Percentiles rank a stretch among this genome's conserved stretches.
Conservation (phyloP, 2,113 vertebrate genomes). For the Tretioscincus oriximinensis region DNA sequence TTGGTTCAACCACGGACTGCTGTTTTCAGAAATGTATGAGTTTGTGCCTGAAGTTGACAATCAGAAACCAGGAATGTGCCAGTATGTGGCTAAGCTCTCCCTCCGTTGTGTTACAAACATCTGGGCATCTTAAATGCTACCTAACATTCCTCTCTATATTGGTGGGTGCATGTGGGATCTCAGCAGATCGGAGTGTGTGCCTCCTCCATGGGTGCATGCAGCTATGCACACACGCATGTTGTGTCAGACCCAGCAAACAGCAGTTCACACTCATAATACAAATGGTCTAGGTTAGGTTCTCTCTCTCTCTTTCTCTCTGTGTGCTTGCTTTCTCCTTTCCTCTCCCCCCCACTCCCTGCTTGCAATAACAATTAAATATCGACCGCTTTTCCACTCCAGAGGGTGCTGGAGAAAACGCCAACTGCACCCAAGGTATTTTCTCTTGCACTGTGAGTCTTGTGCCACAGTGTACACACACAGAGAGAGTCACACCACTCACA, state of each 20-base stretch:
- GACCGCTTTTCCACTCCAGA: constrained; percentile 84
- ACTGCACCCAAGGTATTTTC: constrained; percentile 69
- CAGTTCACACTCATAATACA: not conserved
- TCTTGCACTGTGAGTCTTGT: constrained; percentile 34
- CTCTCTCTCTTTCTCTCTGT: not conserved
- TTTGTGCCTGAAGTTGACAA: not conserved
- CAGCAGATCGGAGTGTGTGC: not conserved
- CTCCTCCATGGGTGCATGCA: not conserved
- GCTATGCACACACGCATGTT: not conserved
- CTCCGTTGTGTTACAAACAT: not conserved
- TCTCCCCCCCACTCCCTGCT: constrained; percentile 86
- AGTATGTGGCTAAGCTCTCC: not conserved
- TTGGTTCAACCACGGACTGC: not conserved
- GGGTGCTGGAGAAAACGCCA: constrained; percentile 84
- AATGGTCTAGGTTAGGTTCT: constrained; percentile 8
- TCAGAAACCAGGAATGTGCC: not conserved
- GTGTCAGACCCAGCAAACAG: not conserved
- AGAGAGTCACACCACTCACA: too few species aligned
- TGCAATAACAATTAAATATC: constrained; percentile 94
- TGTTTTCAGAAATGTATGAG: too few species aligned
- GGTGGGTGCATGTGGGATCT: not conserved
- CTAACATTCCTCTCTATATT: not conserved
- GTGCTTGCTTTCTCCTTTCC: constrained; percentile 41
- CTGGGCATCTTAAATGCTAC: not conserved
- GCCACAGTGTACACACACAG: constrained; percentile 35